Evolutionary conservation across 2,888 invertebrate genomes (phyloP).

Genomic region (Digitonthophagus gazella): DNA sequence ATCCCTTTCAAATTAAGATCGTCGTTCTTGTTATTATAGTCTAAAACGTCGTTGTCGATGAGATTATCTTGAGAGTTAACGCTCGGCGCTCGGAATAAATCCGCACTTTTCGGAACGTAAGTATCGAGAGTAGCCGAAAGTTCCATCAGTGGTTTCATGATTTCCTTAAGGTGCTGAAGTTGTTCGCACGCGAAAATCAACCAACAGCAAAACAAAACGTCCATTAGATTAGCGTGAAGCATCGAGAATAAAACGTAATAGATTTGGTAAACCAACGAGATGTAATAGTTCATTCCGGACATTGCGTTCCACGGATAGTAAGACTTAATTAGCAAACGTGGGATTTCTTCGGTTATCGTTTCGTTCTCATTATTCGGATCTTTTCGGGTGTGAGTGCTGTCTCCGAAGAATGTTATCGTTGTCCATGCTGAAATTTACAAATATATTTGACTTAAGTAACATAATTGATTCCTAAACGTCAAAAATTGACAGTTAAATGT

Average conservation of each 20-base stretch:
- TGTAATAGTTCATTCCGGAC: conserved; percentile 65
- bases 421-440: conserved; percentile 63
- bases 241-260: conserved; percentile 51
- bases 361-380: conserved; percentile 71
- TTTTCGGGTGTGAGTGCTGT: conserved; percentile 65
- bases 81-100: conserved; percentile 63
- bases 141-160: conserved; percentile 85
- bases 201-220: conserved; percentile 82
- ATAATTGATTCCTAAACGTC: no score
- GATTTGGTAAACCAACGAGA: conserved; percentile 65
- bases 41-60: conserved; percentile 39
- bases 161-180: conserved; percentile 79
- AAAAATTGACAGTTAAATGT: no score
- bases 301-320: conserved; percentile 79
- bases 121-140: conserved; percentile 79
- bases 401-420: conserved; percentile 76
- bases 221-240: conserved; percentile 57
- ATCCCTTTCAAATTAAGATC: conserved; percentile 71
- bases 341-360: conserved; percentile 65
- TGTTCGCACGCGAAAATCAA: conserved; percentile 84
- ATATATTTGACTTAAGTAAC: no score
- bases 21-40: conserved; percentile 50
- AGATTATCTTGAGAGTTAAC: conserved; percentile 46
- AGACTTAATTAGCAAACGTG: conserved; percentile 70
- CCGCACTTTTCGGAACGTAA: conserved; percentile 70